Evolutionary conservation across 2,797 vertebrate genomes (phyloP), one percentile per base, ranked within the genome.

Genomic region (Hafferia zeledoni): DNA sequence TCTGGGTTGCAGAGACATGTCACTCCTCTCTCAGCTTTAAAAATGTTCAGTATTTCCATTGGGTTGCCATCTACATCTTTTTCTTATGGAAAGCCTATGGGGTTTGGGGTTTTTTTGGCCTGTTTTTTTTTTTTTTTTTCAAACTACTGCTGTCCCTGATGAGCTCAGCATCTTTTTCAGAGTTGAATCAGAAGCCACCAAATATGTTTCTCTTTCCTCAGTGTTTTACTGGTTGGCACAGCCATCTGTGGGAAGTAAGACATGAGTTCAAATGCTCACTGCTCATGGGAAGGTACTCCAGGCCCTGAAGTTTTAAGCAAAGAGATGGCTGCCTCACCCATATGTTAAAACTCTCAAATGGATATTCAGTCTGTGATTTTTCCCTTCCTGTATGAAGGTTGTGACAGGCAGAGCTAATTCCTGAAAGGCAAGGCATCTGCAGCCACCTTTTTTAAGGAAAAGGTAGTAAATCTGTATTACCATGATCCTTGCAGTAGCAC

Each of bases 371-470:
- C 46, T 50, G 55, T 20, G 50, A 70, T 67, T 93, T 80, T 87
- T 55, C 17, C 60, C 53, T 43, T 91, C 47, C 44, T 82, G 24
- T 23, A 55, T 80, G 68, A 74, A 76, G 70, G 24, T 33, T 92
- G 64, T 84, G 67, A 47, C 27, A 82, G 50, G 43, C 50, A 87
- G 63, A 89, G 60, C 24, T 3, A 25, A 76, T 76, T 87, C 84
- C 75, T 75, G 90, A 69, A 78, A 92, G 43, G 15, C 55, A 86
- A 83, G 28, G 9, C 41, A 84, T 77, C 35, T 84, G 43, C 81
- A 82, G 28, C 7, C 47, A 55, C 19, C 3, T 68, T 55, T 52
- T 20, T 1, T 11, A 49, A 31, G 43, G 16, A 68, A 69, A 84
- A 59, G 5, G 8, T 5, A 35, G 10, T 17, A 23, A 89, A 72